Evolutionary conservation across 2,797 vertebrate species (phyloP).

Genomic region (Picus viridis): DNA sequence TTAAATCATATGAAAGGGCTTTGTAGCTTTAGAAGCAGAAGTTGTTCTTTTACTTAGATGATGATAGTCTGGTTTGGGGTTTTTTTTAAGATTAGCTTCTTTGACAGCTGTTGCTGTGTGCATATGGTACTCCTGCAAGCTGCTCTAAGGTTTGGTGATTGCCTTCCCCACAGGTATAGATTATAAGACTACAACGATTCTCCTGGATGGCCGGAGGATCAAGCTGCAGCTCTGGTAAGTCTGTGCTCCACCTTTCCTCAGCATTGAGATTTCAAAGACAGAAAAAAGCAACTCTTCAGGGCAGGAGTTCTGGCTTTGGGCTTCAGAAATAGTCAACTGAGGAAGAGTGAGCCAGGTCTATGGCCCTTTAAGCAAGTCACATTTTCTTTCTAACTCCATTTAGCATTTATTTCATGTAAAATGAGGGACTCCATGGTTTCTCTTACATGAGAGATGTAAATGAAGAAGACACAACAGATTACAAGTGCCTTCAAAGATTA

Average conservation of each 20-base stretch:
- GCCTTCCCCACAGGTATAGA: slow-evolving; percentile 81
- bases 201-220: slow-evolving; percentile 87
- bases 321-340: not conserved
- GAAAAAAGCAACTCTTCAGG: not conserved
- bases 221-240: slow-evolving; percentile 89
- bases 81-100: not conserved
- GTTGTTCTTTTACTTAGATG: not conserved
- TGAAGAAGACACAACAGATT: not conserved
- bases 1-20: not conserved
- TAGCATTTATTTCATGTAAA: not conserved
- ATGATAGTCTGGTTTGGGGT: too few relatives aligned
- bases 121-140: not conserved
- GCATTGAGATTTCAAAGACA: not conserved
- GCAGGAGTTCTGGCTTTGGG: not conserved
- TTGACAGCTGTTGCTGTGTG: not conserved
- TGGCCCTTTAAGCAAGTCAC: not conserved
- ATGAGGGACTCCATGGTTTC: not conserved
- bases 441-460: not conserved
- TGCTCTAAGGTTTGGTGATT: not conserved
- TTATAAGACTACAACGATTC: slow-evolving; percentile 89
- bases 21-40: not conserved
- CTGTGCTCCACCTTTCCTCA: not conserved
- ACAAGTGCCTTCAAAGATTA: not conserved
- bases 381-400: not conserved
- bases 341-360: not conserved